phyloP scores from a whole-genome alignment of 2,797 vertebrate species.

The Argya squamiceps region DNA sequence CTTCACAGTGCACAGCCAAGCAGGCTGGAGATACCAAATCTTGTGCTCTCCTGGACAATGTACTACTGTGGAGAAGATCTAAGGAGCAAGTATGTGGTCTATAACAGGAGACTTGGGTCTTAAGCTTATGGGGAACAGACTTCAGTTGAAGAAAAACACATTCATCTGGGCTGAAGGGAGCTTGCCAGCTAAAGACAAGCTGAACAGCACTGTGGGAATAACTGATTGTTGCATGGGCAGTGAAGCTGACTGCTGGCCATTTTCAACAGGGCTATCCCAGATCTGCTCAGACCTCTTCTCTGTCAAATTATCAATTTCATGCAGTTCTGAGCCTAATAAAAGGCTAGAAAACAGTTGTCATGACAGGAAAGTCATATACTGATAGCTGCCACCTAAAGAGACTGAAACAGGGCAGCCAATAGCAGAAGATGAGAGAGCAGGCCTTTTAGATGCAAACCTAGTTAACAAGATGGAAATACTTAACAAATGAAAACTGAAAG shows the following conservation, averaged over 20 bases:
- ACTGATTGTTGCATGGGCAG: not conserved
- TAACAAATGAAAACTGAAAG: not conserved
- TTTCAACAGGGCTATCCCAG: not conserved
- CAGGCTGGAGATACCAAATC: not conserved
- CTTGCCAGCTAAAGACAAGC: not conserved
- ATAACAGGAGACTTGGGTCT: not conserved
- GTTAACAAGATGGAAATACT: not conserved
- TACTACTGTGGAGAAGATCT: not conserved
- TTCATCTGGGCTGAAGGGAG: not conserved
- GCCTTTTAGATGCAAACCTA: not conserved
- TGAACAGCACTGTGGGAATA: accelerated
- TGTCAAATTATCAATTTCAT: not conserved
- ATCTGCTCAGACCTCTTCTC: not conserved
- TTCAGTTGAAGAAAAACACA: not conserved
- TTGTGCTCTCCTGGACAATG: not conserved
- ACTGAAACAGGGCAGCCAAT: not conserved
- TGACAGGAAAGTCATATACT: not conserved
- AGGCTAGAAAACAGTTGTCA: not conserved
- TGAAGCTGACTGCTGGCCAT: not conserved
- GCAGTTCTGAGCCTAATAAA: not conserved
- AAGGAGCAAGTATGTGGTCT: not conserved
- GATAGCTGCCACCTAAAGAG: not conserved
- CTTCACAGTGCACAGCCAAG: not conserved
- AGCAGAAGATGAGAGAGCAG: not conserved
- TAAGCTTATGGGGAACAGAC: not conserved